Percentiles rank a stretch among this genome's conserved stretches.
These are phyloP conservation scores for Tangara arthus DNA, from an alignment of 2,797 vertebrate species.

Conservation along the genomic window DNA sequence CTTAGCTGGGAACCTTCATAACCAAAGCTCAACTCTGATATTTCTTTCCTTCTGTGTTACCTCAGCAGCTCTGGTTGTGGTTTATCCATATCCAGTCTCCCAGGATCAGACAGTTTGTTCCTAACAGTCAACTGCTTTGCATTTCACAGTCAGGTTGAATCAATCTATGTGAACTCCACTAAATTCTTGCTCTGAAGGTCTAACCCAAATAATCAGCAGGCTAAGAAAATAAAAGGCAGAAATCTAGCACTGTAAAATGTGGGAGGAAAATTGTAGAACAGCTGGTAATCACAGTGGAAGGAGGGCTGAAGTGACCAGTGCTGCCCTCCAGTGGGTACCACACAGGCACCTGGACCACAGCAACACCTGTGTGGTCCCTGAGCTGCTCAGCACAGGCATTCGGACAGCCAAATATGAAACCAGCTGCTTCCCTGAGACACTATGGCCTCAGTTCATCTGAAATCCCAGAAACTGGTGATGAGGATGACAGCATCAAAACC, in stretches of 20 bases:
- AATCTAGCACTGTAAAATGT: background rate
- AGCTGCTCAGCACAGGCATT: background rate
- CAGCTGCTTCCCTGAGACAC: background rate
- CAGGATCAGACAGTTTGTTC: background rate
- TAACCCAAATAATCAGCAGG: conserved; percentile 25
- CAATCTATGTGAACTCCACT: background rate
- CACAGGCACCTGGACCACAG: background rate
- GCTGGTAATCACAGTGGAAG: background rate
- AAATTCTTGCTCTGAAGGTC: conserved; percentile 23
- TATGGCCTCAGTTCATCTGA: background rate
- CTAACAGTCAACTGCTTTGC: background rate
- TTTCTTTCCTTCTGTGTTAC: background rate
- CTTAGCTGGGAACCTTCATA: background rate
- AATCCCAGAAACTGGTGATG: background rate
- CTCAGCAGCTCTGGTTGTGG: background rate
- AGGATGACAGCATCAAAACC: background rate
- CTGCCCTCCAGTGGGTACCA: conserved; percentile 69
- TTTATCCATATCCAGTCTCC: background rate
- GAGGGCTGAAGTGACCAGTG: background rate
- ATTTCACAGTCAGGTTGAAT: background rate
- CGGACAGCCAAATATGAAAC: background rate
- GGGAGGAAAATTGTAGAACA: background rate
- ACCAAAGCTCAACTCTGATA: background rate
- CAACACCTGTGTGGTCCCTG: background rate
- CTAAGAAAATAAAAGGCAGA: conserved; percentile 39